These are phyloP conservation scores for Cairina moschata DNA, from an alignment of 2,113 vertebrate species.

Conservation along the genomic window DNA sequence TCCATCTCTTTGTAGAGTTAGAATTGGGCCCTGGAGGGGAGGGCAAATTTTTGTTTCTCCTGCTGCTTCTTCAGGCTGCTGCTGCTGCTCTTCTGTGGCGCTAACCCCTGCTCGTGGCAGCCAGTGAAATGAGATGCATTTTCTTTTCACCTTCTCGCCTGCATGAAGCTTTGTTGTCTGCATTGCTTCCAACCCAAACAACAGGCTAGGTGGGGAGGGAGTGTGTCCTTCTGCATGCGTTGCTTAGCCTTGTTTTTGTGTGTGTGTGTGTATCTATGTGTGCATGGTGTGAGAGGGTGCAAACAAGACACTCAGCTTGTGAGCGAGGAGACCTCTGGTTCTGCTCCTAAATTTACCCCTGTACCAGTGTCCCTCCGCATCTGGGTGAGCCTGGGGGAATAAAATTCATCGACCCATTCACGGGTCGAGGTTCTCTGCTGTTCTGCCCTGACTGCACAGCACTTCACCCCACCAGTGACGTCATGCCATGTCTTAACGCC, in stretches of 20 bases:
- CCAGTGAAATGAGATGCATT: conserved; percentile 31
- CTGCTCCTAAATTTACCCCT: conserved; percentile 12
- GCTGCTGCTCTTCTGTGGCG: conserved; percentile 13
- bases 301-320: neutral
- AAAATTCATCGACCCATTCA: neutral
- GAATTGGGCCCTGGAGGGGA: neutral
- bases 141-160: conserved; percentile 23
- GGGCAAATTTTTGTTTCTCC: conserved; percentile 15
- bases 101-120: conserved; percentile 42
- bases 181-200: conserved; percentile 2
- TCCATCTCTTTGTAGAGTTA: neutral
- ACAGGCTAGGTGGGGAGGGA: neutral
- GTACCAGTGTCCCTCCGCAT: neutral
- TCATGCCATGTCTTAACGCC: conserved; percentile 52
- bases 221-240: conserved; percentile 11
- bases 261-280: neutral
- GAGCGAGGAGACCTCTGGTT: neutral
- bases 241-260: conserved; percentile 38
- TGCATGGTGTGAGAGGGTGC: conserved; percentile 8
- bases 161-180: conserved; percentile 37
- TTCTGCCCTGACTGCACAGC: conserved; percentile 22
- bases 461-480: conserved; percentile 59
- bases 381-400: neutral
- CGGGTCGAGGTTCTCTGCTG: neutral
- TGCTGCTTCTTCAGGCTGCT: conserved; percentile 30